Evolutionary conservation across 2,797 vertebrate species (phyloP).

Genomic region (Lacerta viridis): DNA sequence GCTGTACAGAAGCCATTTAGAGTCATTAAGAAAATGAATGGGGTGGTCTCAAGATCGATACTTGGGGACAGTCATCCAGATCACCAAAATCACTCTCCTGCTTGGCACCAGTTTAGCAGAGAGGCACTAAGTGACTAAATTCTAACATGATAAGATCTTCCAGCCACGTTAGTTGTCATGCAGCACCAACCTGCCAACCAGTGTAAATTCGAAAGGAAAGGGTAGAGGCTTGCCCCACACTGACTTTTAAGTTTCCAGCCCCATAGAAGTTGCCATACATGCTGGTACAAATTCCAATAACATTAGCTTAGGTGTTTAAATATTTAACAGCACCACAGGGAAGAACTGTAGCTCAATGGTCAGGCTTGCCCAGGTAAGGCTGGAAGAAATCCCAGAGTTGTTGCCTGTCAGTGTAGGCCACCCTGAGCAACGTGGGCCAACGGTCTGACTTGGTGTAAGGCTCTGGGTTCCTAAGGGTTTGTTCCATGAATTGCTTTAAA

Average conservation of each 20-base stretch:
- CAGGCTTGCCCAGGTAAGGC: no score
- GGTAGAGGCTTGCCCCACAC: background rate
- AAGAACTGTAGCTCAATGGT: no score
- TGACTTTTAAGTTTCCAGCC: background rate
- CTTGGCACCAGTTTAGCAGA: constrained; percentile 24
- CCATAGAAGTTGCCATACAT: background rate
- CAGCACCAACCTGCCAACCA: background rate
- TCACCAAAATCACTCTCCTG: constrained; percentile 14
- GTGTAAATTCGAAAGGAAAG: background rate
- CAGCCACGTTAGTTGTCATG: background rate
- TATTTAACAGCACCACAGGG: background rate
- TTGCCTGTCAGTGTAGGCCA: no score
- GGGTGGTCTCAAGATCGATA: constrained; percentile 47
- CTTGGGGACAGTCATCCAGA: constrained; percentile 24
- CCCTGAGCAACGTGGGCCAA: no score
- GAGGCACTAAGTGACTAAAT: background rate
- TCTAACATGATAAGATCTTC: background rate
- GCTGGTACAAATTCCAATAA: background rate
- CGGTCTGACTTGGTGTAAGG: no score
- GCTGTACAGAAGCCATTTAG: constrained; percentile 46
- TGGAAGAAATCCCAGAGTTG: no score
- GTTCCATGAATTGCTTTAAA: background rate
- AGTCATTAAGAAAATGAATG: constrained; percentile 52
- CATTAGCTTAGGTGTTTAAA: background rate
- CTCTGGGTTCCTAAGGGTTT: no score